Percentiles rank a stretch among this genome's conserved stretches.
Conservation (phyloP, 2,888 invertebrate species). For the Drosophila birchii region DNA sequence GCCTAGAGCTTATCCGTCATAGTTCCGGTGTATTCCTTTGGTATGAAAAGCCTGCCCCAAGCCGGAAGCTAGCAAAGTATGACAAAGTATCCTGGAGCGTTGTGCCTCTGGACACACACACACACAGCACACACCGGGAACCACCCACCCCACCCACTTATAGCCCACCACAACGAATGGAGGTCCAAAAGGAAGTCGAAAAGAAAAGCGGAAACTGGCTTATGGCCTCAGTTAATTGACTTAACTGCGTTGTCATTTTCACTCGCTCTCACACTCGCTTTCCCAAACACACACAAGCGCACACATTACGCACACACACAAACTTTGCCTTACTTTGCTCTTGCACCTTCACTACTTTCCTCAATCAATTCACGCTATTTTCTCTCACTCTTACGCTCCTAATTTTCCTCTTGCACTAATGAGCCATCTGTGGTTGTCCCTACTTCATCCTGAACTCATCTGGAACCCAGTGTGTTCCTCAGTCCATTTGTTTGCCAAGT, state of each 20-base stretch:
- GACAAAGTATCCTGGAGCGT: constrained; percentile 41
- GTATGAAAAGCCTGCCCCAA: constrained; percentile 31
- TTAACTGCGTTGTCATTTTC: constrained; percentile 59
- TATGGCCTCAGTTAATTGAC: constrained; percentile 46
- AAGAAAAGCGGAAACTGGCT: constrained; percentile 36
- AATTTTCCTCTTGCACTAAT: constrained; percentile 34
- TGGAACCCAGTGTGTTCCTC: not conserved
- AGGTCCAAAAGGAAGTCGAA: constrained; percentile 13
- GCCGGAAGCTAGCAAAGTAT: constrained; percentile 42
- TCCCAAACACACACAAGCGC: constrained; percentile 22
- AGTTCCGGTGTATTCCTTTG: constrained; percentile 21
- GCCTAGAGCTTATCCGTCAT: constrained; percentile 57
- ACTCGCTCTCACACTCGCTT: constrained; percentile 36
- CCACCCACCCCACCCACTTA: not conserved
- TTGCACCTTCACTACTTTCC: constrained; percentile 35
- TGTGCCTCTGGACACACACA: constrained; percentile 9
- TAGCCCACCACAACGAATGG: not conserved
- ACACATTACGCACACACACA: constrained; percentile 30
- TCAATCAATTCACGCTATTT: constrained; percentile 19
- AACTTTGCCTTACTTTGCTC: constrained; percentile 49
- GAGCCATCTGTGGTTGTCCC: constrained; percentile 37
- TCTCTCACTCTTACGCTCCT: constrained; percentile 5
- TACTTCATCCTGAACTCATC: constrained; percentile 25
- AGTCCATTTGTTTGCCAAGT: constrained; percentile 7
- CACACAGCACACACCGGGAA: constrained; percentile 5